Percentiles rank a stretch among this genome's conserved stretches.
These are phyloP conservation scores for Onychomys torridus DNA, from an alignment of 2,797 vertebrate genomes.

Conservation along the genomic window DNA sequence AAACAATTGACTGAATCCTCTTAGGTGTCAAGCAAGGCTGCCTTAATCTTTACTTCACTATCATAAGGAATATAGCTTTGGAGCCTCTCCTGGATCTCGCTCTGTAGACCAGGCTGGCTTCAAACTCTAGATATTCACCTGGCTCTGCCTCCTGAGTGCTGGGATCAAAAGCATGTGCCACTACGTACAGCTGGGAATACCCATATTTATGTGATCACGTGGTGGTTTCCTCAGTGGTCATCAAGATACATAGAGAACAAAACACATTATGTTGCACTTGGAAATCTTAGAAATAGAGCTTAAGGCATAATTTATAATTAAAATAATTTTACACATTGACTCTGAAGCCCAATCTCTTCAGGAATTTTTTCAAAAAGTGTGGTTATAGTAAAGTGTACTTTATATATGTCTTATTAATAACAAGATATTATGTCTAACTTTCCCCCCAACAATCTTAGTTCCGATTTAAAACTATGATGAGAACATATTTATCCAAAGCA, in stretches of 20 bases:
- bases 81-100: no score
- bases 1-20: background rate
- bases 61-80: no score
- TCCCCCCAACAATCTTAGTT: background rate
- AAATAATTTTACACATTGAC: conserved; percentile 26
- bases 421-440: background rate
- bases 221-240: background rate
- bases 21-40: background rate
- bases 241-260: background rate
- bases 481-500: conserved; percentile 19
- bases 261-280: background rate
- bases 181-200: background rate
- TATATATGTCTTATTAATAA: background rate
- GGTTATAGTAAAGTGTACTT: background rate
- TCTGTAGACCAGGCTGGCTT: no score
- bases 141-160: no score
- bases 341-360: background rate
- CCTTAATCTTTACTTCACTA: conserved; percentile 1
- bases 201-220: background rate
- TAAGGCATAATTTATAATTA: conserved; percentile 24
- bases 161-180: no score
- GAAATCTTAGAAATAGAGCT: conserved; percentile 41
- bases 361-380: conserved; percentile 2
- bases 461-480: background rate
- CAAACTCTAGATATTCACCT: no score